Evolutionary conservation across 2,888 invertebrate species (phyloP).

Genomic region (Amphimallon solstitiale): DNA sequence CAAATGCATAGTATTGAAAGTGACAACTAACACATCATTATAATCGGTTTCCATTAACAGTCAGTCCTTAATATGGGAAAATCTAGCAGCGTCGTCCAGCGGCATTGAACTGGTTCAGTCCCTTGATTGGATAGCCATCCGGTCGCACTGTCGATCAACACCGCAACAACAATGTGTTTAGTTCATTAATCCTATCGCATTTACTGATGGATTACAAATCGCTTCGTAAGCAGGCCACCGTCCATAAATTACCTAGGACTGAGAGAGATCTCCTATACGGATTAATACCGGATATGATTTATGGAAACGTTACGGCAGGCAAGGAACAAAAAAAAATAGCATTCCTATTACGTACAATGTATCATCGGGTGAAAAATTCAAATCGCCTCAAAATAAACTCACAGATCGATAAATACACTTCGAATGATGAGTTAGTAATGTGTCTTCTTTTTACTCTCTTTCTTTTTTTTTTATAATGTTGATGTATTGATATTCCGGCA

Average conservation of each 20-base stretch:
- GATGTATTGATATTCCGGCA: too few species aligned
- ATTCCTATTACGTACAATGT: neutral
- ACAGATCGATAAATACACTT: too few species aligned
- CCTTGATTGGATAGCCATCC: neutral
- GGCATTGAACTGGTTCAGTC: neutral
- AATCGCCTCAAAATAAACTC: neutral
- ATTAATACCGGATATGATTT: constrained; percentile 20
- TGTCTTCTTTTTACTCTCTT: too few species aligned
- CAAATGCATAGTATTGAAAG: too few species aligned
- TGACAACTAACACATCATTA: too few species aligned
- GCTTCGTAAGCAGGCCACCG: constrained; percentile 25
- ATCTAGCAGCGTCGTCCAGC: neutral
- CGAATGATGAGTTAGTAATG: too few species aligned
- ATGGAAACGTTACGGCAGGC: constrained; percentile 5
- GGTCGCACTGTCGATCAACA: constrained; percentile 32
- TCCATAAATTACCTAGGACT: constrained; percentile 23
- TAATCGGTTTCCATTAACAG: neutral
- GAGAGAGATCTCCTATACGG: neutral
- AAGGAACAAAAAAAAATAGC: neutral
- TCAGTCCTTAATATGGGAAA: neutral
- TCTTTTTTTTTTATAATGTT: too few species aligned
- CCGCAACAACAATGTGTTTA: constrained; percentile 38
- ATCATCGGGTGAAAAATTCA: neutral
- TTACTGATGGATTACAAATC: constrained; percentile 41
- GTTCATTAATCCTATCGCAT: constrained; percentile 41